Conservation (phyloP, 2,888 invertebrate genomes). For the Tipula vernalis region DNA sequence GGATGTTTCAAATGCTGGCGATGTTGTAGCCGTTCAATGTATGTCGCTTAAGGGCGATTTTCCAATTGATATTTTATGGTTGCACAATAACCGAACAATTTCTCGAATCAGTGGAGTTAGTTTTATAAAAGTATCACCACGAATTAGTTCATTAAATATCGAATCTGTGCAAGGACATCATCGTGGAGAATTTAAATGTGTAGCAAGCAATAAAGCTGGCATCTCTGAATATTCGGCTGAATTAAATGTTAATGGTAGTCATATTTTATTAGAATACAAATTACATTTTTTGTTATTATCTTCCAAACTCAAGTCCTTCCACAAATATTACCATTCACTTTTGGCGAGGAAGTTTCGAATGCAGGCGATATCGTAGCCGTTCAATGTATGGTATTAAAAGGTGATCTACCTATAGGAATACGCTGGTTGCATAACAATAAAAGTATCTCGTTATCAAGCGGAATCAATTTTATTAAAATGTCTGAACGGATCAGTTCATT, state of each 20-base stretch:
- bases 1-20: conserved; percentile 64
- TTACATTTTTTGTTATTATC: neutral
- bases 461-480: conserved; percentile 40
- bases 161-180: conserved; percentile 41
- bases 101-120: conserved; percentile 35
- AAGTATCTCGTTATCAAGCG: conserved; percentile 38
- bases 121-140: conserved; percentile 48
- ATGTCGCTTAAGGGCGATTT: conserved; percentile 67
- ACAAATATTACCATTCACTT: conserved; percentile 60
- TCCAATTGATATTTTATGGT: conserved; percentile 66
- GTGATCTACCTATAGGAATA: conserved; percentile 66
- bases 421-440: conserved; percentile 50
- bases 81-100: conserved; percentile 50
- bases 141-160: conserved; percentile 57
- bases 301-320: conserved; percentile 45
- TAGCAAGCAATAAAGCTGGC: conserved; percentile 42
- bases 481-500: conserved; percentile 54
- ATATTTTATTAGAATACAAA: neutral
- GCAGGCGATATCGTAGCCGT: conserved; percentile 56
- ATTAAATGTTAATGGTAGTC: conserved; percentile 41
- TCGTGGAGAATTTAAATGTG: conserved; percentile 45
- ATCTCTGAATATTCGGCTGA: conserved; percentile 36
- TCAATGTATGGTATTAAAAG: conserved; percentile 60
- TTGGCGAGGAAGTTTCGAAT: conserved; percentile 56
- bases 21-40: conserved; percentile 61